These are phyloP conservation scores for Catotricha subobsoleta DNA, from an alignment of 2,888 invertebrate species.

Conservation along the genomic window DNA sequence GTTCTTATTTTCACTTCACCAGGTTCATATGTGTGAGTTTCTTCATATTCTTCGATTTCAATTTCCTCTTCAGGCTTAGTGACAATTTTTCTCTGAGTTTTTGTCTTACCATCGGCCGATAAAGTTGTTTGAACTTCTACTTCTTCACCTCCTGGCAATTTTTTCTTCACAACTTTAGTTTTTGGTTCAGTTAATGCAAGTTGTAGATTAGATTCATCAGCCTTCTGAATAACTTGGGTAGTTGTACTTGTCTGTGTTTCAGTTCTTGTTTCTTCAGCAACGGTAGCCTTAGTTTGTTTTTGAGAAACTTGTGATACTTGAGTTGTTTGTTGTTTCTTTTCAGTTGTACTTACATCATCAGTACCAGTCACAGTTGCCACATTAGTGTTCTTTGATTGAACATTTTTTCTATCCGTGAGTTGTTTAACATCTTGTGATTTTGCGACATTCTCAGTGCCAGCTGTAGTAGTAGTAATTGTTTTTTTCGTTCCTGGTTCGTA, in stretches of 20 bases:
- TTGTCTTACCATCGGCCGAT: slow-evolving; percentile 23
- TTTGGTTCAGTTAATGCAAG: not conserved
- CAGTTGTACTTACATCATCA: not conserved
- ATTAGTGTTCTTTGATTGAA: too few species aligned
- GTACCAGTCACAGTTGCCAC: too few species aligned
- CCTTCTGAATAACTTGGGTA: not conserved
- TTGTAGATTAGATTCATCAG: not conserved
- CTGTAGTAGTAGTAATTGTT: too few species aligned
- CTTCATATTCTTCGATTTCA: slow-evolving; percentile 17
- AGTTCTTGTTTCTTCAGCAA: slow-evolving; percentile 23
- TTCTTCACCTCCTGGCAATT: slow-evolving; percentile 20
- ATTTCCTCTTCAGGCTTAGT: slow-evolving; percentile 27
- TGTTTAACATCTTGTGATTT: too few species aligned
- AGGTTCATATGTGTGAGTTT: slow-evolving; percentile 5
- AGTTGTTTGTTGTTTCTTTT: slow-evolving; percentile 6
- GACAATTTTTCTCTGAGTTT: slow-evolving; percentile 12
- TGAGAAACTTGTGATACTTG: slow-evolving; percentile 18
- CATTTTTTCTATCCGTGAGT: too few species aligned
- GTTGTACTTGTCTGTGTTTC: slow-evolving; percentile 6
- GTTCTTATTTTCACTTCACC: not conserved
- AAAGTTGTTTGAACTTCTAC: slow-evolving; percentile 23
- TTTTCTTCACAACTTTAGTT: slow-evolving; percentile 1
- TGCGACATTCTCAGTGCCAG: too few species aligned
- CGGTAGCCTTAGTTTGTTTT: slow-evolving; percentile 21
- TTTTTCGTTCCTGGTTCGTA: not conserved